These are phyloP conservation scores for Phyllopteryx taeniolatus DNA, from an alignment of 2,113 vertebrate species.

Conservation along the genomic window DNA sequence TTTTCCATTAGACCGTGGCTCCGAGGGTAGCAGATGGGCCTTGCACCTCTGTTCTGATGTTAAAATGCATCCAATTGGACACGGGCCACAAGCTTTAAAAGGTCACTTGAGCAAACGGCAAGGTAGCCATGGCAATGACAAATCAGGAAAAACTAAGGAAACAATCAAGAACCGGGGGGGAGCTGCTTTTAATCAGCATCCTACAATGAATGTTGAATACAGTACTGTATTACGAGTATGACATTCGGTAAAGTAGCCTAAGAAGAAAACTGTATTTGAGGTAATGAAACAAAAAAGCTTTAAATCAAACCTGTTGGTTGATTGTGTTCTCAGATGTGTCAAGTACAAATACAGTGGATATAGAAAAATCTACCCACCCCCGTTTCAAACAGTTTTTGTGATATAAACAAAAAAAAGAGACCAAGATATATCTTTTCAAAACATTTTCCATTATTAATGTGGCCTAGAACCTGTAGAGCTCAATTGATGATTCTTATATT, in stretches of 20 bases:
- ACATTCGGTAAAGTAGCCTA: background rate
- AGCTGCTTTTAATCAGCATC: conserved; percentile 36
- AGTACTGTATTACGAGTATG: background rate
- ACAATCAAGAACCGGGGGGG: background rate
- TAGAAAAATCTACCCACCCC: too few relatives aligned
- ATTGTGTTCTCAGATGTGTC: background rate
- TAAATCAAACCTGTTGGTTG: background rate
- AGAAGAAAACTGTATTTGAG: background rate
- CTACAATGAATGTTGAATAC: background rate
- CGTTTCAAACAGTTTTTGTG: too few relatives aligned
- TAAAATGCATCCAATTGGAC: conserved; percentile 51
- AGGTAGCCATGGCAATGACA: background rate
- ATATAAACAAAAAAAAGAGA: too few relatives aligned
- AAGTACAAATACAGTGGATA: background rate
- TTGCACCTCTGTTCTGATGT: conserved; percentile 22
- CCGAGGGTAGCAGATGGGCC: conserved; percentile 29
- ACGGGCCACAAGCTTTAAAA: background rate
- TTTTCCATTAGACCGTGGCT: conserved; percentile 57
- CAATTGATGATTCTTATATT: too few relatives aligned
- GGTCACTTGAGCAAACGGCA: conserved; percentile 25
- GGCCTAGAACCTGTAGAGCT: too few relatives aligned
- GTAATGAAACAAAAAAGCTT: background rate
- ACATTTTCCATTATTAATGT: too few relatives aligned
- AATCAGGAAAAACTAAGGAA: background rate
- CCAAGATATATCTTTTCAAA: too few relatives aligned